Base-by-base conservation (phyloP, 2,888 invertebrate species). In the Anoplius nigerrimus region DNA sequence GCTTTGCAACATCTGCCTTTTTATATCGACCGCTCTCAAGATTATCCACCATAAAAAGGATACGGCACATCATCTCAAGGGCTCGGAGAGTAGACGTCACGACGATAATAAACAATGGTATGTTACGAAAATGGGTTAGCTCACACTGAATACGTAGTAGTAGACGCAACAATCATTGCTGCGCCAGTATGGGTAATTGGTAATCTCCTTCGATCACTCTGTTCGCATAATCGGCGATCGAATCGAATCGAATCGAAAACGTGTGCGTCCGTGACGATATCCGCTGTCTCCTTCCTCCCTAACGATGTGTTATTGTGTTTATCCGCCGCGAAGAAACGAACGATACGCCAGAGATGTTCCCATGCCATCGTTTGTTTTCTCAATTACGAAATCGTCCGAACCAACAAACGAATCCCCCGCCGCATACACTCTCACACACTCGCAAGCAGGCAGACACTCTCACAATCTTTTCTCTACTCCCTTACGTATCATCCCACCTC, bases 1-100 rank as follows among this genome's bases (percentile, higher is more conserved):
- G 8, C 78, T 92, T 0, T 90, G 91, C 84, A 95, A 95, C 84
- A 90, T 93, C 55, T 86, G 90, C 5, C 90, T 95, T 65, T 95
- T 95, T 87, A 87, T 91, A n/a, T 89, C 92, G 56, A 95, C 95
- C 0, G 93, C 94, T 0, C 82, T 92, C 61, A 93, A 93, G 78
- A 93, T 95, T 72, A 89, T 92, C 46, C 90, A 91, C 69, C 92
- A 94, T 67, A 92, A 92, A 80, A 92, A 91, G 79, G 93, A 94
- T 84, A 94, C 93, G 0, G 92, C 92, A 24, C 84, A 84, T 66
- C 92, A 94, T 76, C 85, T 94, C 62, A 92, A 91, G 82, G 90
- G 92, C n/a, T 90, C 91, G 0, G 94, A 94, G 79, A 94, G 93
- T 65, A 91, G 92, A 60, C 90, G 92, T 72, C 92, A 93, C 72